Conservation (phyloP, 2,888 invertebrate genomes). For the Dexiosoma caninum region DNA sequence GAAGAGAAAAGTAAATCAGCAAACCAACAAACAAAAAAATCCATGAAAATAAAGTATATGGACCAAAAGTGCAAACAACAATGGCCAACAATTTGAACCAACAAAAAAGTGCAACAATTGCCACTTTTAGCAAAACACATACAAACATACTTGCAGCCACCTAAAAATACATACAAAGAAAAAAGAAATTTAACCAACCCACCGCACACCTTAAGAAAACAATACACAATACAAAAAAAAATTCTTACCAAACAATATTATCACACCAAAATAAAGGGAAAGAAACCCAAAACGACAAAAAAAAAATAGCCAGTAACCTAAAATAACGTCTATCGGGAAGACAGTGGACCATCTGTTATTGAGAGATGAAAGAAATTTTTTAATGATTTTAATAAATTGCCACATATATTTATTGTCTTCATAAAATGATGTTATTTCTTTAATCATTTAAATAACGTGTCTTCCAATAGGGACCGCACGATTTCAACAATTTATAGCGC, state of each 20-base stretch:
- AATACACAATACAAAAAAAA: conserved; percentile 27
- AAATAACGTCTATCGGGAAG: conserved; percentile 9
- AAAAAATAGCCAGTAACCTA: conserved; percentile 27
- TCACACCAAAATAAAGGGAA: conserved; percentile 23
- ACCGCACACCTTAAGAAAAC: conserved; percentile 56
- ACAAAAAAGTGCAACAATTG: conserved; percentile 51
- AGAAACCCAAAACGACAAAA: not conserved
- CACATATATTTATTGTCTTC: too few species aligned
- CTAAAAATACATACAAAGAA: conserved; percentile 10
- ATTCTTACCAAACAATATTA: conserved; percentile 49
- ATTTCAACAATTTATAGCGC: too few species aligned
- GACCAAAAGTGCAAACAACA: conserved; percentile 49
- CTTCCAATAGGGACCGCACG: too few species aligned
- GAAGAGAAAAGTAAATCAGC: conserved; percentile 30
- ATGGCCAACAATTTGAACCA: conserved; percentile 46
- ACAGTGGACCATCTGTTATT: conserved; percentile 5
- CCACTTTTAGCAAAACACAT: conserved; percentile 45
- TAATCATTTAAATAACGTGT: too few species aligned
- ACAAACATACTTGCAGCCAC: conserved; percentile 48
- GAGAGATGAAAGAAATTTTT: not conserved
- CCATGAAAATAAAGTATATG: conserved; percentile 17
- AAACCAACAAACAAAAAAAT: conserved; percentile 14
- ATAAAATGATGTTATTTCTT: too few species aligned
- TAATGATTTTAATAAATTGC: too few species aligned
- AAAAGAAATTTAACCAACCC: not conserved